Conservation (phyloP, 2,888 invertebrate genomes). For the Platypus cylindrus region DNA sequence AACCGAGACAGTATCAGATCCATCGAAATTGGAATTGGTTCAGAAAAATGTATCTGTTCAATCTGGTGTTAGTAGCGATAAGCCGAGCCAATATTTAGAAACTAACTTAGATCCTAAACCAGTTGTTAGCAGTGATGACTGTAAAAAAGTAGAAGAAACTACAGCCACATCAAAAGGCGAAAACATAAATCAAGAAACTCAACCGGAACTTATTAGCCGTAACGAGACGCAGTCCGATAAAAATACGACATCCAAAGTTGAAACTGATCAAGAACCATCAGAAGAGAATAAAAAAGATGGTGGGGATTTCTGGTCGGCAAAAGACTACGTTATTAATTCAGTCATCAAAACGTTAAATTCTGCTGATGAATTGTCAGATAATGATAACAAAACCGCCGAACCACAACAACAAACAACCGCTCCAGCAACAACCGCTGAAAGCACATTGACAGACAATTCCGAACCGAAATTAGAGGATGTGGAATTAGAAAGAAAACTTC, state of each 20-base stretch:
- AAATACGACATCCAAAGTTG: too few relatives aligned
- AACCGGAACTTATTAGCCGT: slow-evolving; percentile 2
- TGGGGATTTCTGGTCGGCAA: slow-evolving; percentile 60
- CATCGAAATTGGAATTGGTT: too few relatives aligned
- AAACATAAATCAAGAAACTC: too few relatives aligned
- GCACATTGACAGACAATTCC: neutral
- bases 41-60: too few relatives aligned
- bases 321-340: slow-evolving; percentile 60
- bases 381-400: slow-evolving; percentile 30
- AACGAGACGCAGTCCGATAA: too few relatives aligned
- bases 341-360: slow-evolving; percentile 63
- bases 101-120: too few relatives aligned
- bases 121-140: neutral
- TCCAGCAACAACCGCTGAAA: slow-evolving; percentile 2
- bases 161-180: slow-evolving; percentile 2
- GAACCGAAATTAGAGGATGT: slow-evolving; percentile 13
- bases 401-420: slow-evolving; percentile 9
- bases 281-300: slow-evolving; percentile 35
- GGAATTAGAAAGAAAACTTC: slow-evolving; percentile 27
- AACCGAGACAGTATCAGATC: too few relatives aligned
- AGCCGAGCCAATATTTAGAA: too few relatives aligned
- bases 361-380: slow-evolving; percentile 35
- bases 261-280: slow-evolving; percentile 41
- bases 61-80: too few relatives aligned
- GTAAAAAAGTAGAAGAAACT: neutral